A percentile compares a stretch with the other conserved stretches of the same genome.
phyloP scores from a whole-genome alignment of 2,797 vertebrate genomes.

The Periophthalmus magnuspinnatus region DNA sequence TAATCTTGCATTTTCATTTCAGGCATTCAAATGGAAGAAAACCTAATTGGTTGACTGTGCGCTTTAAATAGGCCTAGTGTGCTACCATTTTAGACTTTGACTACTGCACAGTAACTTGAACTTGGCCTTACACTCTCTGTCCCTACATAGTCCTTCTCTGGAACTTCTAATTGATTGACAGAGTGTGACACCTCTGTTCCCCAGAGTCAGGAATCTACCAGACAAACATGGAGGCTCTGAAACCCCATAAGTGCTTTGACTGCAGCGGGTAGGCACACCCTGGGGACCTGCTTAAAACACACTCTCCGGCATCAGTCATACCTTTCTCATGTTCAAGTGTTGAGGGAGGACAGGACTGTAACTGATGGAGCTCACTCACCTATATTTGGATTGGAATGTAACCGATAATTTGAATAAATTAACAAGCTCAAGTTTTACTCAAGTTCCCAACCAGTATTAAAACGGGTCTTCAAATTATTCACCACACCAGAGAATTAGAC shows the following conservation, averaged over 20 bases:
- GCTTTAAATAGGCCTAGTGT: not conserved
- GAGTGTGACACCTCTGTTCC: constrained; percentile 53
- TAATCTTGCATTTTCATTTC: constrained; percentile 34
- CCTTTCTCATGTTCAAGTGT: not conserved
- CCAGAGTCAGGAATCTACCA: constrained; percentile 55
- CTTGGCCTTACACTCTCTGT: constrained; percentile 14
- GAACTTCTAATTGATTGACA: constrained; percentile 59
- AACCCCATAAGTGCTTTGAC: constrained; percentile 60
- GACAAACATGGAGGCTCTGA: constrained; percentile 63
- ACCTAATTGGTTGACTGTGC: constrained; percentile 9
- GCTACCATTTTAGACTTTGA: not conserved
- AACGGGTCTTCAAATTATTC: not conserved
- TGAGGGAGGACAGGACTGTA: not conserved
- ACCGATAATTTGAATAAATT: not conserved
- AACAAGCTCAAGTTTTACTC: not conserved
- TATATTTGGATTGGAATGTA: not conserved
- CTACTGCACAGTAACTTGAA: constrained; percentile 22
- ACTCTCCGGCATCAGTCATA: constrained; percentile 21
- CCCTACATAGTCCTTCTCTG: constrained; percentile 26
- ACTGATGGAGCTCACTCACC: not conserved
- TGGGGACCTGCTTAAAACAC: constrained; percentile 43
- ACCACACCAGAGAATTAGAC: not conserved
- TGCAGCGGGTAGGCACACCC: constrained; percentile 40
- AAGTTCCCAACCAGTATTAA: not conserved
- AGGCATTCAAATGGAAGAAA: constrained; percentile 38